Percentiles rank a stretch among this genome's conserved stretches.
phyloP scores from a whole-genome alignment of 2,888 invertebrate species.

The Agrotis ipsilon region DNA sequence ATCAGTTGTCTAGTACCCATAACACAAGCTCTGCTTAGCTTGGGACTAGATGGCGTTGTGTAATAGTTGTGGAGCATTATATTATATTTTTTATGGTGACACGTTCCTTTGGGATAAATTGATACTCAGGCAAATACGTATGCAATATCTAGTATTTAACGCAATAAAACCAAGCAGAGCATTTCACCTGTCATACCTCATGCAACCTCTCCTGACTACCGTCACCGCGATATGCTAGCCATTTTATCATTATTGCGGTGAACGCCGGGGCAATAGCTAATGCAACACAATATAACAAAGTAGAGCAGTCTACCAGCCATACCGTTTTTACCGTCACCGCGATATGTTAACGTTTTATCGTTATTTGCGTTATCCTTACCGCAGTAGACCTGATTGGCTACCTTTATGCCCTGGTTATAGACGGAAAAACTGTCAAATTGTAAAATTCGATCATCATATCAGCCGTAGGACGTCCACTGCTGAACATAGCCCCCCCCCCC shows the following conservation, averaged over 20 bases:
- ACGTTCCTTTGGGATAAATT: no score
- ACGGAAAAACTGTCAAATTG: no score
- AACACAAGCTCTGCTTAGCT: no score
- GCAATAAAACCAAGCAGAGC: slow-evolving; percentile 38
- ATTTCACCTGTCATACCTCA: background rate
- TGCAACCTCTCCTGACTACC: slow-evolving; percentile 13
- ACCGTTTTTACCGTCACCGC: slow-evolving; percentile 27
- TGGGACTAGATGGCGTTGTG: no score
- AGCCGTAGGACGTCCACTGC: no score
- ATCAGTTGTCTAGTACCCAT: no score
- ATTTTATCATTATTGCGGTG: slow-evolving; percentile 44
- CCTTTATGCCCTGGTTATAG: background rate
- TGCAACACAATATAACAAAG: background rate
- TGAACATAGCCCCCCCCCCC: no score
- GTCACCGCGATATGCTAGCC: slow-evolving; percentile 34
- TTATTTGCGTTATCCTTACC: slow-evolving; percentile 48
- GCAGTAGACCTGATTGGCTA: slow-evolving; percentile 17
- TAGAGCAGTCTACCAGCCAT: slow-evolving; percentile 35
- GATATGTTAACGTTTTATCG: slow-evolving; percentile 40
- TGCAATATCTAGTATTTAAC: background rate
- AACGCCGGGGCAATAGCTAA: background rate
- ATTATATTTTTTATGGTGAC: no score
- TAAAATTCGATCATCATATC: no score
- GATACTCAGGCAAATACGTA: background rate
- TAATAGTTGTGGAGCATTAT: no score